Evolutionary conservation across 23 tunicate species (phyloP), one percentile per base, ranked within the genome.

Genomic region (Halocynthia aurantium): DNA sequence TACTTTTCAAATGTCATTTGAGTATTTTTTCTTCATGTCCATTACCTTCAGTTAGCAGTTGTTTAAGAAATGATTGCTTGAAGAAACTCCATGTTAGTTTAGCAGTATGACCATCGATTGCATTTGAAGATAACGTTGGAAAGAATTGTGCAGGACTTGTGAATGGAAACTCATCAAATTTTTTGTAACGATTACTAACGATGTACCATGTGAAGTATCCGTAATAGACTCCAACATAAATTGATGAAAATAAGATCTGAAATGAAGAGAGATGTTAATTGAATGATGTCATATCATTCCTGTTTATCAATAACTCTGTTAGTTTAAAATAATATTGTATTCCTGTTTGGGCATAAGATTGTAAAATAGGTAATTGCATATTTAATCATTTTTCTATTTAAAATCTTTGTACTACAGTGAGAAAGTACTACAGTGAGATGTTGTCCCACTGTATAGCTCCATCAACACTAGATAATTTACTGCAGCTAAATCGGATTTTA

Each of bases 1-100:
- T 58, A 58, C n/a, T 58, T 58, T n/a, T 58, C 2, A 1, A 31
- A 31, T 31, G 44, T 31, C 44, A 1, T 31, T 58, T 58, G 63
- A 58, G 63, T 13, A n/a, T 58, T 58, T 58, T 13, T 58, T 58
- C 63, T 68, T n/a, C 2, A 12, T 15, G 20, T 11, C 13, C 58
- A 8, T 49, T n/a, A 92, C 98, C 98, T 92, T 92, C 92, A 61
- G 98, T 92, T n/a, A 92, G 81, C 50, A 92, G 56, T 53, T 86
- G 88, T 65, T 92, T 92, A 31, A 92, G 66, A 12, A 75, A 67
- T 7, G 98, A 92, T 64, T 92, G 98, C 61, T 92, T 92, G 73
- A 92, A 82, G 75, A 92, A 92, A 75, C 98, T 92, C 55, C 76
- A 51, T 5, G 88, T 86, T 7, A 92, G 77, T 40, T 68, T 74